Base-by-base conservation (phyloP, 2,797 vertebrate species). In the Echiichthys vipera region DNA sequence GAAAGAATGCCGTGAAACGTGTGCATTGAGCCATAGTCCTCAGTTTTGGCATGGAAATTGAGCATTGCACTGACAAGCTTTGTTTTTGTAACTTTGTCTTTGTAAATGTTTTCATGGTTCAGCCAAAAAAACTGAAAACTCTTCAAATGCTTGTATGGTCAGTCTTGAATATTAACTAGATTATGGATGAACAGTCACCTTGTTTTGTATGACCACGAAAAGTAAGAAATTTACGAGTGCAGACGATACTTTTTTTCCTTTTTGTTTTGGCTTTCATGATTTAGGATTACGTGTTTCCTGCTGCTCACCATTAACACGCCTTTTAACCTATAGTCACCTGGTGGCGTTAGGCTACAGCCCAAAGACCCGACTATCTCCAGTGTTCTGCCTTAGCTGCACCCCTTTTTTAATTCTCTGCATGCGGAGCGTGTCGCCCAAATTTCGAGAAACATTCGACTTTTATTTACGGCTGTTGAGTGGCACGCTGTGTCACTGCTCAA, bases 301-400 rank as follows among this genome's bases (percentile, higher is more conserved):
- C 84, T 88, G 85, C 83, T 83, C 74, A 68, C 71, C 77, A 75
- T 88, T 20, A 81, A 78, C 80, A 80, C 71, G 81, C 80, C 80
- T 91, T 86, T 77, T 55, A 77, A 84, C 74, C 76, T 67, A n/a
- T n/a, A 71, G 66, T 89, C 81, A 88, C 72, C 78, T 68, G 75
- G 81, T 87, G 89, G 90, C 86, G 82, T 88, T 88, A 90, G 85
- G 88, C 88, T 91, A 80, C 80, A 82, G 87, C 84, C 91, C 92
- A 93, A 92, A 92, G 92, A 94, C 78, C 58, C 77, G 40, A 49
- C 49, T 71, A 65, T 62, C 75, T 69, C 20, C 73, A 76, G 64
- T 77, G 37, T 80, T 85, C 71, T 82, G 86, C 88, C 88, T 89
- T 84, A 71, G 85, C 81, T 78, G 59, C 81, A 63, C 61, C 67